A percentile compares a stretch with the other conserved stretches of the same genome.
Conservation (phyloP, 2,888 invertebrate genomes). For the Agriopis leucophaearia region DNA sequence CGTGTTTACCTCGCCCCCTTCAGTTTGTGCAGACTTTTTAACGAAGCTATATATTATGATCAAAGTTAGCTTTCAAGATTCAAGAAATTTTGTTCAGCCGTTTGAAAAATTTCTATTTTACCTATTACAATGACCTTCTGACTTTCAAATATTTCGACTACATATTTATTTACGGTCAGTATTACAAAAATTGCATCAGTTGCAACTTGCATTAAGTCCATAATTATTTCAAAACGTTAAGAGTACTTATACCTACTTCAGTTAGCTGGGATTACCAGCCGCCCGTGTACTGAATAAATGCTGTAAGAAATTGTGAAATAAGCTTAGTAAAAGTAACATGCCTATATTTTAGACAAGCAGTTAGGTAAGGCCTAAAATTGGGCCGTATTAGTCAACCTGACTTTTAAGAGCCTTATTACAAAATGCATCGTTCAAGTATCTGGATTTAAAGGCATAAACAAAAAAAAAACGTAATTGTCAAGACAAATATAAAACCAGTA, state of each 20-base stretch:
- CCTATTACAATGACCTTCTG: background rate
- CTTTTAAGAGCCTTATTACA: background rate
- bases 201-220: constrained; percentile 24
- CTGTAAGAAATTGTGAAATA: constrained; percentile 24
- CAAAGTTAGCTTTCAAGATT: too few species aligned
- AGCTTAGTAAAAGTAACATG: constrained; percentile 29
- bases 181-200: constrained; percentile 18
- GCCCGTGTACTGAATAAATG: constrained; percentile 19
- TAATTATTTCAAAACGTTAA: constrained; percentile 23
- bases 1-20: too few species aligned
- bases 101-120: too few species aligned
- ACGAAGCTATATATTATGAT: too few species aligned
- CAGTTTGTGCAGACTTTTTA: too few species aligned
- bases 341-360: constrained; percentile 22
- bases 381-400: constrained; percentile 10
- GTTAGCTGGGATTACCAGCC: constrained; percentile 11
- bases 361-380: constrained; percentile 22
- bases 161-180: background rate
- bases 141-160: background rate
- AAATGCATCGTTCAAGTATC: background rate
- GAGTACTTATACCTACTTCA: constrained; percentile 6
- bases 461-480: too few species aligned
- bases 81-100: too few species aligned
- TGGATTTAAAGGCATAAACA: too few species aligned
- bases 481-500: too few species aligned